phyloP scores from a whole-genome alignment of 1,140 invertebrate species.

The Heliconius eleuchia region DNA sequence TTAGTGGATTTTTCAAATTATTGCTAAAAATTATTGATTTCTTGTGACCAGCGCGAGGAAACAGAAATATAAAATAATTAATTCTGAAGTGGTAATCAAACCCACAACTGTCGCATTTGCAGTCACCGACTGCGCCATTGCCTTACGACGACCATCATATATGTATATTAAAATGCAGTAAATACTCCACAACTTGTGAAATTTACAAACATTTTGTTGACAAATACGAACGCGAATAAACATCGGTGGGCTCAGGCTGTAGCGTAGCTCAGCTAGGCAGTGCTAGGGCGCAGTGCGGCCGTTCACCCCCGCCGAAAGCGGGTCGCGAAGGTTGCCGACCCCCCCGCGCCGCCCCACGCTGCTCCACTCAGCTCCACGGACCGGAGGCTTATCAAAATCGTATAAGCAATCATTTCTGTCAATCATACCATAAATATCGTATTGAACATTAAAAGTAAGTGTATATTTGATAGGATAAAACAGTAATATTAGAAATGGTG shows the following conservation, averaged over 20 bases:
- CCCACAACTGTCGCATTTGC: no score
- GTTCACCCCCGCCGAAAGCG: conserved; percentile 68
- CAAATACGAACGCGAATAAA: conserved; percentile 11
- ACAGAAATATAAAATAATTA: no score
- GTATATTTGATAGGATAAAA: not conserved
- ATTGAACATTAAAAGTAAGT: not conserved
- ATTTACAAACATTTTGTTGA: conserved; percentile 1
- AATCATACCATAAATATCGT: not conserved
- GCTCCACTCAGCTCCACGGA: conserved; percentile 16
- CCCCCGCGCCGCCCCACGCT: conserved; percentile 7
- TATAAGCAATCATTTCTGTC: not conserved
- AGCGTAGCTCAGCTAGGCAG: conserved; percentile 20
- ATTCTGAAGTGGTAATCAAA: no score
- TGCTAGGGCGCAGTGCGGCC: conserved; percentile 45
- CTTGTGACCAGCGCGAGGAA: no score
- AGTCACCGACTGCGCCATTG: no score
- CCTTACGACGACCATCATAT: not conserved
- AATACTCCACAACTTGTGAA: not conserved
- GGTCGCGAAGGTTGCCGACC: conserved; percentile 56
- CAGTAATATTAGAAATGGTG: not conserved
- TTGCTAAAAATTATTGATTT: no score
- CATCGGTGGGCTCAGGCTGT: conserved; percentile 15
- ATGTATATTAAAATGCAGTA: not conserved
- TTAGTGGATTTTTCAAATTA: no score
- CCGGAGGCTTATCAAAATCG: conserved; percentile 22